These are phyloP conservation scores for Coryphaenoides rupestris DNA, from an alignment of 2,113 vertebrate species.

Conservation along the genomic window DNA sequence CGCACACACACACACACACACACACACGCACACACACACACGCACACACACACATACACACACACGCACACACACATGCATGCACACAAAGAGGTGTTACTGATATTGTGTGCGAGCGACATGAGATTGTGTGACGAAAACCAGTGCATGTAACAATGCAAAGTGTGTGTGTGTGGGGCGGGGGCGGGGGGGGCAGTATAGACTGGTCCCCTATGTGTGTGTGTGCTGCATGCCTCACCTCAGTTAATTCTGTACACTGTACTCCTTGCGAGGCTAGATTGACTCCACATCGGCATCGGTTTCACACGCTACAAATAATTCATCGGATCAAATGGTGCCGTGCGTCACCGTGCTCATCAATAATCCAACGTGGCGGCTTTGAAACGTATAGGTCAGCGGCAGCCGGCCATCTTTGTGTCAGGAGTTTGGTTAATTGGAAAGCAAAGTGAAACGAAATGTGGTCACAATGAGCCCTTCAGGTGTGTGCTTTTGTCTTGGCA, in stretches of 20 bases:
- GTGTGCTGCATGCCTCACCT: too few relatives aligned
- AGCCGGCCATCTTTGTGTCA: background rate
- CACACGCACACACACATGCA: too few relatives aligned
- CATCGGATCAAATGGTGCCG: constrained; percentile 33
- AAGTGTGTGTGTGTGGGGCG: too few relatives aligned
- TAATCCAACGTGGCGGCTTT: constrained; percentile 36
- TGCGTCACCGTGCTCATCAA: constrained; percentile 47
- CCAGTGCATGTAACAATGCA: background rate
- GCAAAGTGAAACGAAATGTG: background rate
- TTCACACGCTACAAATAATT: constrained; percentile 54
- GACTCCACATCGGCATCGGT: constrained; percentile 12
- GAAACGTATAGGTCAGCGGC: constrained; percentile 21
- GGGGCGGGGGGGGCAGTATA: constrained; percentile 6
- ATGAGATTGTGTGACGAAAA: constrained; percentile 11
- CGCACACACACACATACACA: constrained; percentile 9
- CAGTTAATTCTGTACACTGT: background rate
- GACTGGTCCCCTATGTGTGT: too few relatives aligned
- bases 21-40: background rate
- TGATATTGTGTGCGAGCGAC: constrained; percentile 23
- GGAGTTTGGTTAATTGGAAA: constrained; percentile 2
- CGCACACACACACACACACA: background rate
- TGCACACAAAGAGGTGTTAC: background rate
- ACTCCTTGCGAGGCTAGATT: constrained; percentile 7
- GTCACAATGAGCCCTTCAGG: background rate
- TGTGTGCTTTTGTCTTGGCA: too few relatives aligned